phyloP scores from a whole-genome alignment of 2,888 invertebrate genomes.

The Aphodius granarius region DNA sequence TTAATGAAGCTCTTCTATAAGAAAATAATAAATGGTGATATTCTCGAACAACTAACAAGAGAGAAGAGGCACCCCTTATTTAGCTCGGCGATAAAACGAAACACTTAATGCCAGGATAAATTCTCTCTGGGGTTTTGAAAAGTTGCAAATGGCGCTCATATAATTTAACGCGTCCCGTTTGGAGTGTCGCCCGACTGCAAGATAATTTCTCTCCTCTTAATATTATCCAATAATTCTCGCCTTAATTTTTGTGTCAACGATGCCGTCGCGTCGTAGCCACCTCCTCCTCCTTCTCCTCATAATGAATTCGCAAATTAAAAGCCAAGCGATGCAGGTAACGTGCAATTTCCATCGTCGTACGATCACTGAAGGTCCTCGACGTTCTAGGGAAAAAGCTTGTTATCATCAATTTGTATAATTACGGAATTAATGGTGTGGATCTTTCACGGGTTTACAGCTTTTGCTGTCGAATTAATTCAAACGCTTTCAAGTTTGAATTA shows the following conservation, averaged over 20 bases:
- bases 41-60: not conserved
- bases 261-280: not conserved
- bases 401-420: not conserved
- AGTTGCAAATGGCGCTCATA: not conserved
- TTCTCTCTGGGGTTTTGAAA: not conserved
- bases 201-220: not conserved
- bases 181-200: not conserved
- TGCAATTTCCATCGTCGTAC: not conserved
- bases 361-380: not conserved
- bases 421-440: not conserved
- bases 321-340: not conserved
- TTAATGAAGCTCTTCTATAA: not conserved
- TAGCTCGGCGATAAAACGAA: not conserved
- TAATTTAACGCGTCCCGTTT: not conserved
- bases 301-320: not conserved
- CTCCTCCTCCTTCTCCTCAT: not conserved
- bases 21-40: not conserved
- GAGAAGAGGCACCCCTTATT: not conserved
- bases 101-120: not conserved
- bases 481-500: too few species aligned
- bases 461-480: too few species aligned
- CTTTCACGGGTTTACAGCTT: not conserved
- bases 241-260: not conserved
- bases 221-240: not conserved
- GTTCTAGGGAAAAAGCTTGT: not conserved